Evolutionary conservation across 2,113 vertebrate species (phyloP).

Genomic region (Crotalus horridus): DNA sequence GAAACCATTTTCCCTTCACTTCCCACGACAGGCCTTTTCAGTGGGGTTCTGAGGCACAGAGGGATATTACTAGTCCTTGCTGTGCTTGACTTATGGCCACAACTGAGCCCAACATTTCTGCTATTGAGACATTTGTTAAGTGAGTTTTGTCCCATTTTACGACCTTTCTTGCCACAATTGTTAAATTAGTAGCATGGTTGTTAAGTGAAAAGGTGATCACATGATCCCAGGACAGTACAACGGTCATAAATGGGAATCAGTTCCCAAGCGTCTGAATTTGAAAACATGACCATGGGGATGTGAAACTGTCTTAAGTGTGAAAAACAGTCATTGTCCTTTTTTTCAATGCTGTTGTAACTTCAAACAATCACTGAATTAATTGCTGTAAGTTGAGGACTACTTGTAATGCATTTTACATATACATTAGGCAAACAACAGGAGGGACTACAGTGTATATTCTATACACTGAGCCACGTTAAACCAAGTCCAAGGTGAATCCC

Average conservation of each 20-base stretch:
- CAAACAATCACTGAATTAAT: neutral
- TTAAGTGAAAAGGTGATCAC: neutral
- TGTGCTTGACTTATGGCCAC: neutral
- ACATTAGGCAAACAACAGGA: neutral
- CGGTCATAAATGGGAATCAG: neutral
- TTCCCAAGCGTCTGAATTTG: neutral
- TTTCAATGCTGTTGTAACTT: neutral
- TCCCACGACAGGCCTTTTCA: neutral
- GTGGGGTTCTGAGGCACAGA: neutral
- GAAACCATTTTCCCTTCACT: no score
- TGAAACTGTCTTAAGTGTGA: neutral
- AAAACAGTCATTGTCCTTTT: neutral
- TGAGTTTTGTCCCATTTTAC: neutral
- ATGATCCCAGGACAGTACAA: neutral
- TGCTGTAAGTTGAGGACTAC: neutral
- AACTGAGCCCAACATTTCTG: neutral
- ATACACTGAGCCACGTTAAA: neutral
- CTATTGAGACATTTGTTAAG: neutral
- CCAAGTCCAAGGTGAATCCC: neutral
- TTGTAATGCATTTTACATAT: conserved; percentile 29
- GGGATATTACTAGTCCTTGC: neutral
- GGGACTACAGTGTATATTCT: neutral
- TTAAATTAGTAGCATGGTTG: neutral
- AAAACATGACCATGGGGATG: neutral
- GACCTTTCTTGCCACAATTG: neutral